phyloP scores from a whole-genome alignment of 2,888 invertebrate genomes.

The Mayetiola destructor region DNA sequence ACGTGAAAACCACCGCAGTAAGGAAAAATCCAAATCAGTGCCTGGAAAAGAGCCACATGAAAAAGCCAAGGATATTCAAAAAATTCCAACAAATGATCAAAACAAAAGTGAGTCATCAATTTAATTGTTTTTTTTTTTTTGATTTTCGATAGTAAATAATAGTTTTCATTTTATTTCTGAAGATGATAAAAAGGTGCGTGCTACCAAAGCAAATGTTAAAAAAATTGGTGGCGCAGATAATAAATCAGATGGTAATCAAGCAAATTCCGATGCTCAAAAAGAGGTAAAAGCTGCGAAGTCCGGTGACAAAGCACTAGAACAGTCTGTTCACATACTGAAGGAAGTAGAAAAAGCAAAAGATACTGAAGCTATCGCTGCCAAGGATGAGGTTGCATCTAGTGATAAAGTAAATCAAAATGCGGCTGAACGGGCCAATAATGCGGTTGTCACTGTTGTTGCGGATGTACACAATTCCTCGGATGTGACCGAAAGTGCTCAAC shows the following conservation, averaged over 20 bases:
- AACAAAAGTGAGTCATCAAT: neutral
- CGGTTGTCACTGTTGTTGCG: too few relatives aligned
- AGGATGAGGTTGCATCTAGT: neutral
- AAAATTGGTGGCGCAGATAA: too few relatives aligned
- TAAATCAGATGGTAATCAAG: constrained; percentile 32
- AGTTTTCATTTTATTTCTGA: too few relatives aligned
- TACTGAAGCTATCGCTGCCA: neutral
- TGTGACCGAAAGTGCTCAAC: neutral
- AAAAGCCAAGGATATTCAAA: neutral
- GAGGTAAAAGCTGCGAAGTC: constrained; percentile 18
- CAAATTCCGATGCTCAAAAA: constrained; percentile 26
- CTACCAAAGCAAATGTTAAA: too few relatives aligned
- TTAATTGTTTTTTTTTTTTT: too few relatives aligned
- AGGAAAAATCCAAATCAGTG: neutral
- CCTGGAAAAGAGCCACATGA: neutral
- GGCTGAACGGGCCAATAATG: neutral
- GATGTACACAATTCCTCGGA: too few relatives aligned
- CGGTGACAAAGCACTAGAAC: neutral
- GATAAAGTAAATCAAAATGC: neutral
- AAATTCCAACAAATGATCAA: neutral
- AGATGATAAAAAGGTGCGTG: too few relatives aligned
- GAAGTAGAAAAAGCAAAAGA: neutral
- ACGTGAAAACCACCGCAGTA: neutral
- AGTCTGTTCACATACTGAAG: neutral
- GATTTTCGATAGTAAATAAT: too few relatives aligned